Evolutionary conservation across 1,140 invertebrate species (phyloP), one percentile per base, ranked within the genome.

Genomic region (Bradysia coprophila): DNA sequence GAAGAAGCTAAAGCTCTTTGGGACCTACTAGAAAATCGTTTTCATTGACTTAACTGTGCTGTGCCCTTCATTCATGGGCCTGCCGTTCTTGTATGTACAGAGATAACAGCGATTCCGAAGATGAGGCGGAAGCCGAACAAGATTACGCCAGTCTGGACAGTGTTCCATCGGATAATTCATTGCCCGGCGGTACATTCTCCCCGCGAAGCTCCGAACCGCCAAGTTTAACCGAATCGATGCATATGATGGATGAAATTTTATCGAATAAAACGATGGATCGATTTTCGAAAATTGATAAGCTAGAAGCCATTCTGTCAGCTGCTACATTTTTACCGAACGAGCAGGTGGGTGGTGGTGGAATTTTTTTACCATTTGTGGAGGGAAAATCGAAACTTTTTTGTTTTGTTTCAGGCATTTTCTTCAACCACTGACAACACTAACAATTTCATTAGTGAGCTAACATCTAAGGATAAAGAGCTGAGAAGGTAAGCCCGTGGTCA

Each of bases 201-300:
- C 77, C 78, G 11, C 66, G 72, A 47, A 81, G 75, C 43, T 78
- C 75, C 2, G 80, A 85, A 49, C 82, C 81, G n/a, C 77, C 78
- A n/a, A 86, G 81, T 55, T 64, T 89, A n/a, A 86, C 83, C 1
- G 83, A 88, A 58, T 87, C 83, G 1, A 89, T 89, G 84, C 82
- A 86, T 58, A 72, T 88, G 69, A 72, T 90, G 53, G 82, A 89
- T 56, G 79, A 86, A 54, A 81, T 88, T 46, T 63, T 89, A 19
- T 81, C 78, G n/a, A 79, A 89, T 56, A 71, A 70, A 45, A 73
- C 75, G 41, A 84, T 89, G 72, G 83, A 89, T 56, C 72, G 79
- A 48, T 66, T 88, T n/a, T 82, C 84, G 46, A 86, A 82, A 55
- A 84, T 90, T 38, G 85, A 88, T 49, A 77, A 80, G 51, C 61